Evolutionary conservation across 2,888 invertebrate genomes (phyloP).

Genomic region (Bellardia bayeri): DNA sequence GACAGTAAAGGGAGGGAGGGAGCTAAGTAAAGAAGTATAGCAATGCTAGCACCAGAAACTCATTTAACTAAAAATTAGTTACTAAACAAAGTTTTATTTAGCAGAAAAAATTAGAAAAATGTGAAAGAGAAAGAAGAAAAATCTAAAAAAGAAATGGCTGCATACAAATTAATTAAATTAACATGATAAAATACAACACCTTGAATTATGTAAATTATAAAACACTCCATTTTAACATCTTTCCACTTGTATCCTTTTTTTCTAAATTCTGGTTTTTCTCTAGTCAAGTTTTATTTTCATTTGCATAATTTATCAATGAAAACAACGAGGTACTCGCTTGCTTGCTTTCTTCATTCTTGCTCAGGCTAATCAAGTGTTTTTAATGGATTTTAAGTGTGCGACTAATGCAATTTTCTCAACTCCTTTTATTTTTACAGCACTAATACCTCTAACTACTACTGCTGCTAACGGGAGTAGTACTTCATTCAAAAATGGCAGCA

Average conservation of each 20-base stretch:
- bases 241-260: conserved; percentile 30
- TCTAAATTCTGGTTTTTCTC: not conserved
- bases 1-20: too few relatives aligned
- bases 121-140: not conserved
- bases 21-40: not conserved
- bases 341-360: conserved; percentile 13
- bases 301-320: conserved; percentile 70
- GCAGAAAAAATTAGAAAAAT: conserved; percentile 3
- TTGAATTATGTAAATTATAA: conserved; percentile 58
- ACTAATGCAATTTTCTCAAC: conserved; percentile 48
- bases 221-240: conserved; percentile 51
- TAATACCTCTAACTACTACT: not conserved
- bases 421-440: not conserved
- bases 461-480: not conserved
- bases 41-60: not conserved
- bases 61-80: conserved; percentile 20
- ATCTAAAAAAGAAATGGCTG: not conserved
- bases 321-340: conserved; percentile 31
- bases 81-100: conserved; percentile 48
- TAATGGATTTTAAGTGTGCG: conserved; percentile 56
- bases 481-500: conserved; percentile 6
- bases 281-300: conserved; percentile 31
- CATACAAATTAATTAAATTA: conserved; percentile 65
- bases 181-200: conserved; percentile 51
- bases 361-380: conserved; percentile 60